Conservation (phyloP, 2,888 invertebrate genomes). For the Aspidiotus rigidus region DNA sequence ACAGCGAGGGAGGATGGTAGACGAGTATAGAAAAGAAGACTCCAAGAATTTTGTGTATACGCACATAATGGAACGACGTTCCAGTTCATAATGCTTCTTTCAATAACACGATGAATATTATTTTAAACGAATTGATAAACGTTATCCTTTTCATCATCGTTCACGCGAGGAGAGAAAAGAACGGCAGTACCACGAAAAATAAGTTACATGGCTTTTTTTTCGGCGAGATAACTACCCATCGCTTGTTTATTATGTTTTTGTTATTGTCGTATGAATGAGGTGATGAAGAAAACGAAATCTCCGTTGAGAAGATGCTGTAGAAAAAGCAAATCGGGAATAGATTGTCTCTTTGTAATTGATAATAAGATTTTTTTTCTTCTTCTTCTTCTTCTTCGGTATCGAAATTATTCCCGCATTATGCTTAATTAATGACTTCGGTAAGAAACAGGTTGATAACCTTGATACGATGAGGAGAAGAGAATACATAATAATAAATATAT, state of each 20-base stretch:
- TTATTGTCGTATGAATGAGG: conserved; percentile 2
- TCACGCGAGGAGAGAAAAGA: background rate
- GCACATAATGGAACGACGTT: background rate
- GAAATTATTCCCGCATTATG: conserved; percentile 1
- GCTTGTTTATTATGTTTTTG: background rate
- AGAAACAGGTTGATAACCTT: background rate
- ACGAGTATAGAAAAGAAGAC: background rate
- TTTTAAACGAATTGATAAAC: conserved; percentile 2
- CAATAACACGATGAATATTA: background rate
- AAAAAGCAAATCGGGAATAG: background rate
- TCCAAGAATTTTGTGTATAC: background rate
- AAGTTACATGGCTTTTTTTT: background rate
- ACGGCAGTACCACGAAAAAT: background rate
- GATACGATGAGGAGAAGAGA: background rate
- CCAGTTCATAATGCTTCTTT: background rate
- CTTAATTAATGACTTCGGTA: background rate
- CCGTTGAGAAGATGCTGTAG: background rate
- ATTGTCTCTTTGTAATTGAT: background rate
- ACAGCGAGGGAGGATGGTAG: too few species aligned
- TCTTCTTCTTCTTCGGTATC: background rate
- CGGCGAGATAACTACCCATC: conserved; percentile 1
- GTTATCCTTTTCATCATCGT: background rate
- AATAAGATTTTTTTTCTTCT: background rate
- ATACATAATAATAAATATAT: too few species aligned
- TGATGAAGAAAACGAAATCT: background rate